phyloP scores from a whole-genome alignment of 2,888 invertebrate species.

The Teleiodes luculella region DNA sequence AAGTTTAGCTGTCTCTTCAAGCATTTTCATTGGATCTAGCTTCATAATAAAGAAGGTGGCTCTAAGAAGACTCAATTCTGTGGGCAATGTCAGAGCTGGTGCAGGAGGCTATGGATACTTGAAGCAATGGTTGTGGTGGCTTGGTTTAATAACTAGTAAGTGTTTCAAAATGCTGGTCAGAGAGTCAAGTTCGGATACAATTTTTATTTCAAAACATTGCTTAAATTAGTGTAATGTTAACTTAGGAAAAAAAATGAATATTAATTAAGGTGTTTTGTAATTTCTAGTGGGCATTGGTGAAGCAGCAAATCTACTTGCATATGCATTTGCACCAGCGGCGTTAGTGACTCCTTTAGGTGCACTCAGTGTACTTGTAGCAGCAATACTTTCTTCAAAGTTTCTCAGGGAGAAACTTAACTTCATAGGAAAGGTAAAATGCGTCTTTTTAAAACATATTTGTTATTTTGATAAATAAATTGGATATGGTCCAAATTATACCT shows the following conservation, averaged over 20 bases:
- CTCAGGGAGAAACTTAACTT: constrained; percentile 94
- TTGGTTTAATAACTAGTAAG: constrained; percentile 93
- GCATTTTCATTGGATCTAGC: constrained; percentile 91
- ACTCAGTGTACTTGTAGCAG: constrained; percentile 94
- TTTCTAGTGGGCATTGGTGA: constrained; percentile 96
- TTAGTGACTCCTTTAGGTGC: constrained; percentile 97
- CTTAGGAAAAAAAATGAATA: too few species aligned
- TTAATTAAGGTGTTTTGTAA: too few species aligned
- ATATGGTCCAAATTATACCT: too few species aligned
- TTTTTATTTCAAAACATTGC: too few species aligned
- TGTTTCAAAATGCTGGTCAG: too few species aligned
- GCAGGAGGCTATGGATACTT: constrained; percentile 96
- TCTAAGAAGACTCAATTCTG: constrained; percentile 80
- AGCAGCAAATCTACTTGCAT: constrained; percentile 95
- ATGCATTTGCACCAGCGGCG: constrained; percentile 98
- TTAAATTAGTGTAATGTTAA: too few species aligned
- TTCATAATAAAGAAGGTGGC: constrained; percentile 94
- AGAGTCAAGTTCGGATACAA: too few species aligned
- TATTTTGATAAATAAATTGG: too few species aligned
- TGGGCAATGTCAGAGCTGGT: constrained; percentile 85
- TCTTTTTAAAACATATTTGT: constrained; percentile 2
- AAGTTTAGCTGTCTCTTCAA: constrained; percentile 86
- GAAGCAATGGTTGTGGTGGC: constrained; percentile 98
- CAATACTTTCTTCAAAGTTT: constrained; percentile 91
- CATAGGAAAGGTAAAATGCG: constrained; percentile 85